Evolutionary conservation across 2,113 vertebrate genomes (phyloP), one percentile per base, ranked within the genome.

Genomic region (Salvelinus alpinus): DNA sequence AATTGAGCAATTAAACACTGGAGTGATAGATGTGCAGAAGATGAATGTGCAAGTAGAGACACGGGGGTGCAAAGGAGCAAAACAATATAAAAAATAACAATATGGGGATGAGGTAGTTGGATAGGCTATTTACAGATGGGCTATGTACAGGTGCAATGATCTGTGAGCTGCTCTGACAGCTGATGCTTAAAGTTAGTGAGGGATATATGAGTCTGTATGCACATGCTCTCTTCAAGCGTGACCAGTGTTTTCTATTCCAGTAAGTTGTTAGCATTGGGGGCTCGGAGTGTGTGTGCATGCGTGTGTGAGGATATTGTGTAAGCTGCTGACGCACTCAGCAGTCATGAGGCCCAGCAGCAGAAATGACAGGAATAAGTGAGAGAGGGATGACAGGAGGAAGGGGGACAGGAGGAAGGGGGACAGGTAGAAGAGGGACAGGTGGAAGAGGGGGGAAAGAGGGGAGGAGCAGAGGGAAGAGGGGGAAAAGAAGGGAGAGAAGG

Each of bases 311-410:
- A 18, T 34, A 59, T 81, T 82, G 82, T 81, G 80, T 82, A 80
- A 82, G 60, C 69, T 80, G 74, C 54, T 89, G 86, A 87, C n/a
- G 57, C 84, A 87, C 75, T 78, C 77, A 1, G 0, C 38, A 75
- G 82, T 88, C 88, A 87, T 79, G 70, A 87, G 82, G 87, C 77
- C 82, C 73, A 76, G 82, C 70, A 64, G 76, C 79, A 51, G 47
- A 51, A 77, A 80, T 82, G 80, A 77, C 76, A 82, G 81, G 79
- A 80, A 75, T 82, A 31, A 7, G 47, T 34, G 74, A 60, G 7
- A n/a, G 31, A 70, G 71, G 60, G 7, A 24, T 13, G 64, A 64
- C 64, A 64, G 16, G 59, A 48, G 47, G 68, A n/a, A 64, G 57
- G 29, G 38, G 34, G 9, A 62, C 66, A 69, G 68, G 75, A 64